Base-by-base conservation (phyloP, 2,888 invertebrate genomes). In the Apantesis nais region DNA sequence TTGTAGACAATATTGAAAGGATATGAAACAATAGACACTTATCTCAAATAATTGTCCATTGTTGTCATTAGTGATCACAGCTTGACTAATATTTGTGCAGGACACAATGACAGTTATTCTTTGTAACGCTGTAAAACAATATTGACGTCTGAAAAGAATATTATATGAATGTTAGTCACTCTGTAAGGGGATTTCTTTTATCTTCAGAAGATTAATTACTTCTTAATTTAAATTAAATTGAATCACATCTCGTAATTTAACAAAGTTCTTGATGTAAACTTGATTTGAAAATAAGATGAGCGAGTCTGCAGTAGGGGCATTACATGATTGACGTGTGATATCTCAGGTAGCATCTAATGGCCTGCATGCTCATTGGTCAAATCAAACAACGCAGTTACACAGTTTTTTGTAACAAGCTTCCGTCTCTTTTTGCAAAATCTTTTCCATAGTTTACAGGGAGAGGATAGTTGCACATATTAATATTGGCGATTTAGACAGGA, bases 11-110 rank as follows among this genome's bases (percentile, higher is more conserved):
- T 61, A 61, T 37, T 22, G 48, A 65, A 64, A 60, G 58, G n/a
- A 69, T 60, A 9, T 14, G 22, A 70, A 52, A 70, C 70, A 70
- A 70, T 70, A 62, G 66, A 70, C 22, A 62, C 39, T 70, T 41
- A 31, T 66, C 25, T 52, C 44, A 44, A 60, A 62, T 70, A 66
- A 70, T 62, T 31, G 55, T 19, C 62, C 44, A 70, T 70, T 70
- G 70, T 70, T 34, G 2, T 8, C 12, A 11, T 8, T 14, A 34
- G 34, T 25, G 37, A 52, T 66, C 34, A 34, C 34, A 37, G 34
- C 8, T 58, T 29, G 65, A 52, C 65, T 34, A 48, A 48, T 65
- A 61, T 61, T 37, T 65, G 25, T 70, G 37, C 37, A 37, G 34
- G 9, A 44, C 25, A 69, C 60, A 64, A 64, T 69, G 31, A n/a